A percentile compares a stretch with the other conserved stretches of the same genome.
These are phyloP conservation scores for Nesoenas mayeri DNA, from an alignment of 2,113 vertebrate species.

Conservation along the genomic window DNA sequence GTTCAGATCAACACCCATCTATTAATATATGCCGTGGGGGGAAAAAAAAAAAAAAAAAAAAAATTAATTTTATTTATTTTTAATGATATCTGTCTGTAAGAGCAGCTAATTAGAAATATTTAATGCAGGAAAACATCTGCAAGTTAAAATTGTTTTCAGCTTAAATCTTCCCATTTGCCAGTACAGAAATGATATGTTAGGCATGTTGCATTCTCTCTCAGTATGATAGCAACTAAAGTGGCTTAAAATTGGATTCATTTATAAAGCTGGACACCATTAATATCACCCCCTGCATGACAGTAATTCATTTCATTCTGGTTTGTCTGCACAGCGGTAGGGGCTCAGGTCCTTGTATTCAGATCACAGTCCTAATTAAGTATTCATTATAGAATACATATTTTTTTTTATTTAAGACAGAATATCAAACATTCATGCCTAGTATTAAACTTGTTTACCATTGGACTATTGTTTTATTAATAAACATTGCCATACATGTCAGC, in stretches of 20 bases:
- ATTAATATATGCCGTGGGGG: background rate
- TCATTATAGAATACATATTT: constrained; percentile 77
- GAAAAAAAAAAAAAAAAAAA: background rate
- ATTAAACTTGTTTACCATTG: constrained; percentile 71
- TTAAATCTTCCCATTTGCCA: constrained; percentile 70
- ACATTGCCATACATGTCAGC: background rate
- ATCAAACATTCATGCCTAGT: constrained; percentile 72
- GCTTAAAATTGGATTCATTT: constrained; percentile 84
- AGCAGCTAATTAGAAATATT: constrained; percentile 71
- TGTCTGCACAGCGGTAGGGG: constrained; percentile 70
- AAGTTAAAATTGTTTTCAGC: constrained; percentile 67
- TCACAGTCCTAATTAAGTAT: constrained; percentile 79
- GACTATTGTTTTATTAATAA: constrained; percentile 60
- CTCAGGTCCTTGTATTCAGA: constrained; percentile 67
- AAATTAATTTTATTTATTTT: constrained; percentile 52
- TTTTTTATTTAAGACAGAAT: constrained; percentile 73
- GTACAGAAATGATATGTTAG: constrained; percentile 74
- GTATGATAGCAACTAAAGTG: constrained; percentile 77
- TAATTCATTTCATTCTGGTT: constrained; percentile 80
- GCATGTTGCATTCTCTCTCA: constrained; percentile 67
- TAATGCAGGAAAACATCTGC: constrained; percentile 64
- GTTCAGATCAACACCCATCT: background rate
- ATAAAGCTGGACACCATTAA: constrained; percentile 83
- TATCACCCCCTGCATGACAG: constrained; percentile 75
- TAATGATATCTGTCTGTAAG: constrained; percentile 24